phyloP scores from a whole-genome alignment of 2,797 vertebrate genomes.

The Nothura maculosa region DNA sequence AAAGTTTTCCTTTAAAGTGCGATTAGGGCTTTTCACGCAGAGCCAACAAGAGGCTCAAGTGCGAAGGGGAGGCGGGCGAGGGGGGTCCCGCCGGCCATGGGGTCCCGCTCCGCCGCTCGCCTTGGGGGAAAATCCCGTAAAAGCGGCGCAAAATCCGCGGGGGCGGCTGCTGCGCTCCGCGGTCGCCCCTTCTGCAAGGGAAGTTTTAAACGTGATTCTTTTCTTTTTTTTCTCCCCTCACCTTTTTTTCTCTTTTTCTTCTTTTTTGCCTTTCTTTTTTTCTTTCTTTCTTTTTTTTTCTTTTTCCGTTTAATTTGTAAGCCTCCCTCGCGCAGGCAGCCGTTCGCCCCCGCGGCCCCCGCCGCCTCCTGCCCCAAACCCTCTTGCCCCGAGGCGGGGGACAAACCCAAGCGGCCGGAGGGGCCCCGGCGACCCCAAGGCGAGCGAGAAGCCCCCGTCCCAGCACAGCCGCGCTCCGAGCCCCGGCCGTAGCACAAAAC shows the following conservation, averaged over 20 bases:
- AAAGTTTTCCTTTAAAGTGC: neutral
- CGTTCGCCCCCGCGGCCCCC: neutral
- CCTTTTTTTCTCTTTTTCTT: too few species aligned
- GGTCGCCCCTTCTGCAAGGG: neutral
- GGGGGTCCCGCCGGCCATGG: too few species aligned
- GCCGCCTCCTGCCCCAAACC: neutral
- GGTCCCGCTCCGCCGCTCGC: neutral
- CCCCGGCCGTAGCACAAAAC: neutral
- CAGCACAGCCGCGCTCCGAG: neutral
- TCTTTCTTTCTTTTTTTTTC: too few species aligned
- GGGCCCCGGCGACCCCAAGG: neutral
- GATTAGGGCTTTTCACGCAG: neutral
- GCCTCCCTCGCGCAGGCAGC: accelerated
- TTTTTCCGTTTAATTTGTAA: too few species aligned
- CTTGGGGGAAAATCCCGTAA: neutral
- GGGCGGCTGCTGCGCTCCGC: too few species aligned
- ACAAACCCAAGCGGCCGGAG: accelerated
- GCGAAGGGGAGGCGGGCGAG: neutral
- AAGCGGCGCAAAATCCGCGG: neutral
- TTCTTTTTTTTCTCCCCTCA: too few species aligned
- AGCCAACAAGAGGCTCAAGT: neutral
- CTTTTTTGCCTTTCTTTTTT: too few species aligned
- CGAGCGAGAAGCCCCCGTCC: neutral
- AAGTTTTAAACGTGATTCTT: neutral
- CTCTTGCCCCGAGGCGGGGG: neutral